Evolutionary conservation across 2,888 invertebrate genomes (phyloP).

Genomic region (Siphlonurus alternatus): DNA sequence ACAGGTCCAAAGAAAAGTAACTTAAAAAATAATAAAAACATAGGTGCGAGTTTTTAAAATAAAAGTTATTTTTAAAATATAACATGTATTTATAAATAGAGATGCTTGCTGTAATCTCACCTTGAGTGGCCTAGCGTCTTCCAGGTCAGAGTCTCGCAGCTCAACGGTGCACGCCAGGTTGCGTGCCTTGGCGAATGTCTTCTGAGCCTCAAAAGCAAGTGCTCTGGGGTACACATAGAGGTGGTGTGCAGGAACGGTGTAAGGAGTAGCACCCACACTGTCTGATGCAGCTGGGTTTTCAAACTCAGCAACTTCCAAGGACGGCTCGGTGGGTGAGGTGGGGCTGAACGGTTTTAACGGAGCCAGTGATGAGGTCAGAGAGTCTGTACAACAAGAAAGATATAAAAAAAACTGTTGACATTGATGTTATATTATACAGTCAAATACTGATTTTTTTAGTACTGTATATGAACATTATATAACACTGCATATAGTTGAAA

Average conservation of each 20-base stretch:
- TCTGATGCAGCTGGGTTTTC: conserved; percentile 39
- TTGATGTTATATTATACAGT: too few relatives aligned
- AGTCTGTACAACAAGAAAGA: conserved; percentile 39
- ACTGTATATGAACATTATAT: too few relatives aligned
- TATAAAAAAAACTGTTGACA: background rate
- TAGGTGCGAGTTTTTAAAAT: background rate
- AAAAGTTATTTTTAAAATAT: background rate
- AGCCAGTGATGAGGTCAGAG: conserved; percentile 63
- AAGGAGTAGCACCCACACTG: conserved; percentile 49
- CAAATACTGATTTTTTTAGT: too few relatives aligned
- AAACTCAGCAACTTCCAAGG: conserved; percentile 74
- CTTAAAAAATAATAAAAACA: background rate
- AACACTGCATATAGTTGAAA: too few relatives aligned
- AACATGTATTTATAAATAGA: background rate
- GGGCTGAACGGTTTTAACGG: conserved; percentile 73
- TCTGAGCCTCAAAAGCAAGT: conserved; percentile 80
- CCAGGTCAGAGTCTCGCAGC: conserved; percentile 64
- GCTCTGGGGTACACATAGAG: conserved; percentile 80
- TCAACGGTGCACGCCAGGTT: conserved; percentile 88
- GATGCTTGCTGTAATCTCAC: conserved; percentile 29
- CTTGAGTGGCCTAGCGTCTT: conserved; percentile 50
- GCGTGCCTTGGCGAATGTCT: conserved; percentile 77
- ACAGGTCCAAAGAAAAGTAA: background rate
- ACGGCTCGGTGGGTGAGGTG: conserved; percentile 56
- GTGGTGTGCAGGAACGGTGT: conserved; percentile 72